Base-by-base conservation (phyloP, 2,113 vertebrate genomes). In the Lates calcarifer region DNA sequence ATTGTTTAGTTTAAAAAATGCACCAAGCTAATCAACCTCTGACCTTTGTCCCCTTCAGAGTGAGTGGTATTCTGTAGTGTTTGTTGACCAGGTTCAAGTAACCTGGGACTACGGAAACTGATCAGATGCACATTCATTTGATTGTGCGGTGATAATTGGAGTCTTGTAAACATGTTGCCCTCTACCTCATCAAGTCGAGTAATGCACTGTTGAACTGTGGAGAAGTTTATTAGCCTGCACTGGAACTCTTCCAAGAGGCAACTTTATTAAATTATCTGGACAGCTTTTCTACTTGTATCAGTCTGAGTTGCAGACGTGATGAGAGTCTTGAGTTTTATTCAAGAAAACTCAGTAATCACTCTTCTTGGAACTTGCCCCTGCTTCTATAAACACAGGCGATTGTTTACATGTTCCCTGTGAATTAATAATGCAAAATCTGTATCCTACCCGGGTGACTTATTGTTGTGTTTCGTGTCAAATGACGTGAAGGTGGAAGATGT, bases 351-450 rank as follows among this genome's bases (percentile, higher is more conserved):
- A 8, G 45, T 47, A 11, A 47, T 35, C 20, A 24, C 7, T 3
- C 37, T 74, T 81, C 66, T 63, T 26, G 51, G 76, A 81, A 73
- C 45, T 35, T 35, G 22, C 29, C 37, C 14, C 26, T 28, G 24
- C 31, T 57, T 71, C 69, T 58, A 20, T 70, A 70, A 86, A 81
- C 9, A 47, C 22, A 43, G 63, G 63, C 56, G 62, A 47, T 79
- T 81, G 81, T 89, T 89, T 84, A 86, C 85, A 69, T 82, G 77
- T 62, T 22, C 17, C 72, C 49, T 57, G 51, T 87, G 74, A 87
- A 89, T 92, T 74, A 90, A 81, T 90, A 85, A 90, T 85, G 72
- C 61, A 83, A 76, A 90, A 86, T 89, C 76, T 87, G 61, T 74
- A 74, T 77, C 55, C 71, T 74, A 13, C 24, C 56, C 55, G 45